Conservation (phyloP, 1,140 invertebrate species). For the Aphelinus atriplicis region DNA sequence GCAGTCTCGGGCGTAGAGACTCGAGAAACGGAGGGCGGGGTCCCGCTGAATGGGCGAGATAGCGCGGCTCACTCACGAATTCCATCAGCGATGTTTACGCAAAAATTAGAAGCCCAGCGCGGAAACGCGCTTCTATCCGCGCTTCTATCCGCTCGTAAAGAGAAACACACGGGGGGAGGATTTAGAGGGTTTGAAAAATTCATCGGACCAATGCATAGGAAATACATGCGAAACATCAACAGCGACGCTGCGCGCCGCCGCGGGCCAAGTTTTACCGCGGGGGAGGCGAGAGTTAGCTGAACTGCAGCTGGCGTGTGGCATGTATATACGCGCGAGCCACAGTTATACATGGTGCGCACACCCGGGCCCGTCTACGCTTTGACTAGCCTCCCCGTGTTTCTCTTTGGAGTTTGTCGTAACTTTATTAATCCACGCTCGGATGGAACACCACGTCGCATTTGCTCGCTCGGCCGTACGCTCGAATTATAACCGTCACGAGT, state of each 20-base stretch:
- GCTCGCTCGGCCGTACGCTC: too few relatives aligned
- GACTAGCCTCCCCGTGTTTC: too few relatives aligned
- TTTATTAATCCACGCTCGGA: too few relatives aligned
- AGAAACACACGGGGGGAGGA: slow-evolving; percentile 12
- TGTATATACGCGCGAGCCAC: background rate
- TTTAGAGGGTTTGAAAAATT: slow-evolving; percentile 27
- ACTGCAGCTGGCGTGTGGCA: too few relatives aligned
- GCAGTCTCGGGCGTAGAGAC: too few relatives aligned
- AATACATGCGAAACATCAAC: slow-evolving; percentile 26
- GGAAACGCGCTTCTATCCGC: background rate
- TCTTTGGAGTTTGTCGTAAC: too few relatives aligned
- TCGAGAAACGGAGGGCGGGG: background rate
- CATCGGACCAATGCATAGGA: slow-evolving; percentile 30
- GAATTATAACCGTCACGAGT: too few relatives aligned
- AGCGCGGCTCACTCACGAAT: background rate
- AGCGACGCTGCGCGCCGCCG: background rate
- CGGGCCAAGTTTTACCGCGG: background rate
- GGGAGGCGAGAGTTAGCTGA: background rate
- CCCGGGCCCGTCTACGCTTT: background rate
- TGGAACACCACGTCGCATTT: too few relatives aligned
- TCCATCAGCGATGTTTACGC: slow-evolving; percentile 3
- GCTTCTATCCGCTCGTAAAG: slow-evolving; percentile 14
- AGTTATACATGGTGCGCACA: background rate
- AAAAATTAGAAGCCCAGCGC: slow-evolving; percentile 8
- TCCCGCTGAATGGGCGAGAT: background rate